Conservation (phyloP, 2,113 vertebrate species). For the Motacilla tschutschensis region DNA sequence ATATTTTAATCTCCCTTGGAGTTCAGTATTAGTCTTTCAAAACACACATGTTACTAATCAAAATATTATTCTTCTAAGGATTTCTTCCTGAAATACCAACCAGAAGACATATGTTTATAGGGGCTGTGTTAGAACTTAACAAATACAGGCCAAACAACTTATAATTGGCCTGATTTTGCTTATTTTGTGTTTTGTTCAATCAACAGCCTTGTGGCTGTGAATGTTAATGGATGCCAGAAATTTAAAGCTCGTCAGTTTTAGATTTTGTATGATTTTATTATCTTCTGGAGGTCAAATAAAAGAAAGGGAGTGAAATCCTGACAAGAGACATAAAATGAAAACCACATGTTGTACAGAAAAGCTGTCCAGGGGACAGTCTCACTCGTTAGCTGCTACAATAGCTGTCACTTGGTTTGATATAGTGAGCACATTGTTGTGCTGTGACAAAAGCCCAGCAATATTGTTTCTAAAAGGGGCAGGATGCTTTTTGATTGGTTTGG, state of each 20-base stretch:
- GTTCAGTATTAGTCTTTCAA: constrained; percentile 41
- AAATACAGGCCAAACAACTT: constrained; percentile 15
- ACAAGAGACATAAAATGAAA: constrained; percentile 3
- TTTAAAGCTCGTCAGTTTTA: not conserved
- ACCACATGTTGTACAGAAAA: constrained; percentile 16
- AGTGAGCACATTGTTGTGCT: not conserved
- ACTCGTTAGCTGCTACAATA: not conserved
- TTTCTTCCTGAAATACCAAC: constrained; percentile 21
- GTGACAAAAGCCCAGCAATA: not conserved
- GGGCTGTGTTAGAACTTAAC: not conserved
- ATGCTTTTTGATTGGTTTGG: not conserved
- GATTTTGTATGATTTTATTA: not conserved
- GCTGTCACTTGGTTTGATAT: not conserved
- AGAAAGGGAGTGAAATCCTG: constrained; percentile 19
- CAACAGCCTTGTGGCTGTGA: not conserved
- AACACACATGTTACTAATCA: constrained; percentile 52
- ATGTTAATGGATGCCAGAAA: not conserved
- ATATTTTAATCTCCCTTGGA: constrained; percentile 32
- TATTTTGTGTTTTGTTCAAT: not conserved
- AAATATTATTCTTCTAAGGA: constrained; percentile 44
- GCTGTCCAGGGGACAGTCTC: not conserved
- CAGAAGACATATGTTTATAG: constrained; percentile 30
- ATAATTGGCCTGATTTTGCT: not conserved
- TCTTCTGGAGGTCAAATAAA: constrained; percentile 16
- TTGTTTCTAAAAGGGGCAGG: not conserved